Evolutionary conservation across 2,797 vertebrate species (phyloP), one percentile per base, ranked within the genome.

Genomic region (Hippoglossus hippoglossus): DNA sequence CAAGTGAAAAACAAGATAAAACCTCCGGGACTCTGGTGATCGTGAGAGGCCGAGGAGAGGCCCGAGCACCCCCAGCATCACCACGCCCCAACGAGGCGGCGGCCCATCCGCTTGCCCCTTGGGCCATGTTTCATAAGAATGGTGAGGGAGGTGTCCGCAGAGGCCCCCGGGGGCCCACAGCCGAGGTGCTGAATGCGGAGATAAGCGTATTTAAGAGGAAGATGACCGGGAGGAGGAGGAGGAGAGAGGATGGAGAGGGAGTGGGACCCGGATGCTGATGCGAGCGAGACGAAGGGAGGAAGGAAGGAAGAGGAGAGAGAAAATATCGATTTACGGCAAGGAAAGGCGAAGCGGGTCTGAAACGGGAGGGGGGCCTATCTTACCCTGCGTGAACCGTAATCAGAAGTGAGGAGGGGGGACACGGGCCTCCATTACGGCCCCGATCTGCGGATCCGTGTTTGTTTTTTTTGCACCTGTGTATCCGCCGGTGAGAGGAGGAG

Each of bases 261-360:
- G 80, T 75, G 87, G 85, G 92, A 93, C 94, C 94, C 92, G 93
- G 92, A 94, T 95, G 94, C 93, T 94, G 93, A 94, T 93, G 92
- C 89, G 90, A 92, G 85, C 77, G 88, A 91, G 90, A 81, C 91
- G 89, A 87, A 87, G 82, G 88, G 87, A 92, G 90, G 90, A 90
- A 88, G 82, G 88, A 88, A 92, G 90, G 90, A 90, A 93, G 91
- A 92, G 86, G 86, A 56, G 89, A 91, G 89, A 89, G 87, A 91
- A 91, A 89, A 90, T 86, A 92, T 91, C 89, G 91, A 91, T 92
- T 90, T 92, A 89, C 85, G 88, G 87, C 89, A 91, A 91, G 89
- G 89, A 92, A 91, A 83, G 18, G 64, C 69, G 58, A 85, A 73
- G 78, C 77, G 76, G 86, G 84, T 80, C 71, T 86, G 77, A 91